Conservation (phyloP, 2,888 invertebrate species). For the Anorthoa munda region DNA sequence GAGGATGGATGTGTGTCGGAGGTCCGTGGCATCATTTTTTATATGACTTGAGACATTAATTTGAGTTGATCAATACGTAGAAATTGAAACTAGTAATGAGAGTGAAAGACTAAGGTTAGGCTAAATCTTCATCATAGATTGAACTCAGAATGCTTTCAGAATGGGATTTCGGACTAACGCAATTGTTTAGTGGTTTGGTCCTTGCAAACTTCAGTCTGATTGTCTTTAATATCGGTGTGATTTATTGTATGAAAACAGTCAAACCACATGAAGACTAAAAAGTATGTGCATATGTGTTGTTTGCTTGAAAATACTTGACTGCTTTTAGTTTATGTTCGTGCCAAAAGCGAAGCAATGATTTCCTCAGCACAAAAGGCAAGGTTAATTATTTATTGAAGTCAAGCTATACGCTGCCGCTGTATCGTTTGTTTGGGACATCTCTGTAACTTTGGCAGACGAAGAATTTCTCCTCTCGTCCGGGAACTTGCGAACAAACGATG, state of each 20-base stretch:
- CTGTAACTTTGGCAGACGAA: neutral
- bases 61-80: neutral
- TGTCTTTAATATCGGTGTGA: too few relatives aligned
- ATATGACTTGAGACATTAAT: neutral
- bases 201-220: too few relatives aligned
- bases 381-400: neutral
- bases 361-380: neutral
- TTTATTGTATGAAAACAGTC: too few relatives aligned
- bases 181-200: neutral
- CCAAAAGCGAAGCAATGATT: too few relatives aligned
- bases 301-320: too few relatives aligned
- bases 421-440: too few relatives aligned
- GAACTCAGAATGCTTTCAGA: neutral
- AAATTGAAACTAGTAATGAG: neutral
- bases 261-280: too few relatives aligned
- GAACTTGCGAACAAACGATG: neutral
- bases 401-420: neutral
- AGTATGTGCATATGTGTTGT: too few relatives aligned
- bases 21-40: slow-evolving; percentile 28
- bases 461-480: neutral
- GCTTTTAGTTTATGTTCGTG: too few relatives aligned
- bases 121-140: neutral
- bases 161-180: neutral
- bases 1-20: slow-evolving; percentile 25
- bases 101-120: neutral